phyloP scores from a whole-genome alignment of 2,888 invertebrate genomes.

The Isotomurus palustris region DNA sequence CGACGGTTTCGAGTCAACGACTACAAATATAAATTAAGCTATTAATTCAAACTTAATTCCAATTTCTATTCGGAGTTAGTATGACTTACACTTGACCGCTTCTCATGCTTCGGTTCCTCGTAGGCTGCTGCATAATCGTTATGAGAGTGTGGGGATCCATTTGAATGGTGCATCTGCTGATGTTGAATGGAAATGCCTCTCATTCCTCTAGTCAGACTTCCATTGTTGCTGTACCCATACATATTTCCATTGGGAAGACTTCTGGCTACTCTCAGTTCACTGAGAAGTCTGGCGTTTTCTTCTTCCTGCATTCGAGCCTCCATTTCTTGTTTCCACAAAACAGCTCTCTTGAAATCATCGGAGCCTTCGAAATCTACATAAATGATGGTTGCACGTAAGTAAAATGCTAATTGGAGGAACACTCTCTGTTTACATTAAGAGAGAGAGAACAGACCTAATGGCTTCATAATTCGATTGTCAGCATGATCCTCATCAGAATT shows the following conservation, averaged over 20 bases:
- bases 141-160: constrained; percentile 11
- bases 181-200: constrained; percentile 47
- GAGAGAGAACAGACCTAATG: constrained; percentile 24
- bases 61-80: neutral
- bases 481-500: constrained; percentile 60
- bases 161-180: constrained; percentile 40
- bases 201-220: constrained; percentile 38
- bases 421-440: neutral
- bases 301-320: constrained; percentile 55
- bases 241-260: constrained; percentile 49
- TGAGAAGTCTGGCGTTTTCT: constrained; percentile 58
- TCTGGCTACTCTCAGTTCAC: constrained; percentile 56
- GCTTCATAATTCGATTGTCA: constrained; percentile 40
- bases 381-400: neutral
- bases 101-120: constrained; percentile 1
- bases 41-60: neutral
- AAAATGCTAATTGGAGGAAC: neutral
- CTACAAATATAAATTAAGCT: neutral
- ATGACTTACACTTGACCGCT: neutral
- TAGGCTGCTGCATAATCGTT: neutral
- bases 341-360: constrained; percentile 34
- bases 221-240: constrained; percentile 23
- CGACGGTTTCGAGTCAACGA: constrained; percentile 1
- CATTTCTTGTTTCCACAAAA: constrained; percentile 57
- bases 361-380: constrained; percentile 37